Evolutionary conservation across 1,140 invertebrate species (phyloP).

Genomic region (Tetramorium alpestre): DNA sequence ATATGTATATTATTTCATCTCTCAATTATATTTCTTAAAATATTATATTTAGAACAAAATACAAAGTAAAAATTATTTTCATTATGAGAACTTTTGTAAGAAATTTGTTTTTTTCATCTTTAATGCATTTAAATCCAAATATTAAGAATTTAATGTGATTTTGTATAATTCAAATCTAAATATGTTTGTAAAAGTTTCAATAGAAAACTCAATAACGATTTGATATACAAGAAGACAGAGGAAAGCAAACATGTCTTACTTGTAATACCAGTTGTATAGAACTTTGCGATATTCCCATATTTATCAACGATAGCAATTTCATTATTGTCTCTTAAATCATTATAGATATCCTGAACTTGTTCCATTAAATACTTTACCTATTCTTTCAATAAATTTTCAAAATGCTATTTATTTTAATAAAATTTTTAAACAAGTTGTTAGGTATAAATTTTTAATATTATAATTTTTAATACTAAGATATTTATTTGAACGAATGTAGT

Average conservation of each 20-base stretch:
- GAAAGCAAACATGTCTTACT: background rate
- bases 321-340: background rate
- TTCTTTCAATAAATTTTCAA: background rate
- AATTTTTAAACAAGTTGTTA: background rate
- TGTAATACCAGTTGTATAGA: background rate
- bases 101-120: too few species aligned
- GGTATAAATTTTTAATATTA: background rate
- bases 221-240: too few species aligned
- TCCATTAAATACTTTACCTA: background rate
- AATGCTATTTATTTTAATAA: background rate
- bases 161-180: too few species aligned
- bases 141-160: too few species aligned
- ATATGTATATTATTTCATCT: too few species aligned
- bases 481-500: background rate
- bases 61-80: too few species aligned
- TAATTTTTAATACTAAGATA: background rate
- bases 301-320: conserved; percentile 14
- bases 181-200: background rate
- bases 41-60: too few species aligned
- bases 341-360: background rate
- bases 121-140: too few species aligned
- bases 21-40: too few species aligned
- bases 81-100: too few species aligned
- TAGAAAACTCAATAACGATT: background rate
- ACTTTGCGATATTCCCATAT: background rate